These are phyloP conservation scores for Acinonyx jubatus DNA, from an alignment of 2,113 vertebrate genomes.

Conservation along the genomic window DNA sequence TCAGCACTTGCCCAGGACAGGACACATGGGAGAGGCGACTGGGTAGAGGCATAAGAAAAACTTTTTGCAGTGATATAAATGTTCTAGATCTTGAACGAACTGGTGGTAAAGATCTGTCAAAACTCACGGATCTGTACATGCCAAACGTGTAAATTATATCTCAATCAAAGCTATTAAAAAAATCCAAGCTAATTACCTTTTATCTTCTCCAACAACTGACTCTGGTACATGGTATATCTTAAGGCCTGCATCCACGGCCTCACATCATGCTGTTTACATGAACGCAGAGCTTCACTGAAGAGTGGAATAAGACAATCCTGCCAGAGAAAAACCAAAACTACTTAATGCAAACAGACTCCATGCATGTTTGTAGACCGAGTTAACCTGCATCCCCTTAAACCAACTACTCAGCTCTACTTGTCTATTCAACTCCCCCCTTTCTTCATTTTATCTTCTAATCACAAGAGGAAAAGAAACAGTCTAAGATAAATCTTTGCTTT, in stretches of 20 bases:
- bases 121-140: neutral
- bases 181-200: slow-evolving; percentile 87
- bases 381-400: neutral
- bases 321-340: slow-evolving; percentile 47
- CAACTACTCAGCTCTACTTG: neutral
- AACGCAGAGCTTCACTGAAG: slow-evolving; percentile 93
- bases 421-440: neutral
- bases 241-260: slow-evolving; percentile 96
- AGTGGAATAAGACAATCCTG: slow-evolving; percentile 96
- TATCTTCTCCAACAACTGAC: slow-evolving; percentile 90
- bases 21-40: neutral
- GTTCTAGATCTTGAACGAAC: neutral
- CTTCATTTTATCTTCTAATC: neutral
- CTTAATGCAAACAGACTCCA: neutral
- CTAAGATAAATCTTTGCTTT: neutral
- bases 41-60: neutral
- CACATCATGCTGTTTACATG: slow-evolving; percentile 97
- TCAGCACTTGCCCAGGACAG: neutral
- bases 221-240: slow-evolving; percentile 95
- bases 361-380: neutral
- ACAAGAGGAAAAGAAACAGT: neutral
- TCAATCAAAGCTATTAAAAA: neutral
- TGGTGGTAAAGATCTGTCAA: neutral
- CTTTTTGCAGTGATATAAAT: neutral
- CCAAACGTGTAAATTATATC: neutral